Evolutionary conservation across 2,888 invertebrate species (phyloP), one percentile per base, ranked within the genome.

Genomic region (Cosmorhoe ocellata): DNA sequence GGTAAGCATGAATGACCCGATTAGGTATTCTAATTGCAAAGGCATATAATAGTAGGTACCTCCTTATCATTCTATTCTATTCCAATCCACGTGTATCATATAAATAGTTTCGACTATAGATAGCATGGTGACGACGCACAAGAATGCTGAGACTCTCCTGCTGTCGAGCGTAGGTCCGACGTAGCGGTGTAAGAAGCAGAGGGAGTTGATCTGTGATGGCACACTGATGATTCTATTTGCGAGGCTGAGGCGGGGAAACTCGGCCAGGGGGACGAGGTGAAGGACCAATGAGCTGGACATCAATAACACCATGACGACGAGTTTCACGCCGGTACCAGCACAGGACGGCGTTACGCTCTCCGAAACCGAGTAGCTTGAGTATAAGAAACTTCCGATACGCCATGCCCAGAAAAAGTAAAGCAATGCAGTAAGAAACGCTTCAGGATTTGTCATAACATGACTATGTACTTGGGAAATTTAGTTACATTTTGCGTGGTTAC

Each of bases 161-260:
- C 68, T 73, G 50, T 73, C 57, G 1, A 80, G 13, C 0, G 64
- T 49, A 0, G 71, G 64, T 0, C 59, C 66, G 0, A 79, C 43
- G 30, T 72, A 74, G 22, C 48, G 59, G 40, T 79, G 68, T 0
- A 76, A 52, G 30, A 75, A 70, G 43, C 72, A 69, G 6, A 78
- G 49, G 0, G 72, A 67, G 36, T 70, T 67, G 0, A 67, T 47
- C 49, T 79, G 77, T 0, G 78, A 67, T 1, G 79, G 80, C 8
- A 79, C 63, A 27, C 71, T 69, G 8, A 73, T 6, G 1, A 82
- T 39, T 1, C 69, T 71, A 46, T 64, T 74, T 1, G 61, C 63
- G 12, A 83, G 60, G 24, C 76, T 79, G 18, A 78, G 49, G 10
- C 69, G 63, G 0, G 80, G 81, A 18, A 27, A 56, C 28, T 56